These are phyloP conservation scores for Heteronetta atricapilla DNA, from an alignment of 2,113 vertebrate genomes.

Conservation along the genomic window DNA sequence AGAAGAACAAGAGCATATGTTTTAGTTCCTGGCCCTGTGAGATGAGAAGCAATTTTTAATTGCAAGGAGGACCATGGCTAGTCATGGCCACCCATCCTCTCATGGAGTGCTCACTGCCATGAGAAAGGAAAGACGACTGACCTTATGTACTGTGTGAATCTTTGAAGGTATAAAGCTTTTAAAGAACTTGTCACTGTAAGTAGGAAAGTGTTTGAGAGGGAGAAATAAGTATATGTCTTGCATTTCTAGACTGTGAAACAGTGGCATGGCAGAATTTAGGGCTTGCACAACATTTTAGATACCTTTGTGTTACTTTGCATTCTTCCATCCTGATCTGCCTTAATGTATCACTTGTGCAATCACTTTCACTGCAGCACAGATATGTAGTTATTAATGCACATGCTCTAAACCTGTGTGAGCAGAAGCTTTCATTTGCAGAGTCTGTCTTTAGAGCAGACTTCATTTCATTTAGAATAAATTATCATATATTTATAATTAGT, in stretches of 20 bases:
- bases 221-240: not conserved
- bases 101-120: not conserved
- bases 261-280: not conserved
- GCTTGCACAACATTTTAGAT: not conserved
- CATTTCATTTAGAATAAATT: conserved; percentile 63
- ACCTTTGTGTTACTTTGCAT: not conserved
- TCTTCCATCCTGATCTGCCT: not conserved
- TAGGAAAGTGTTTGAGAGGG: not conserved
- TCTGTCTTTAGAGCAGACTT: conserved; percentile 43
- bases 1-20: not conserved
- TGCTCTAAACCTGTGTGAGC: not conserved
- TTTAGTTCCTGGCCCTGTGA: not conserved
- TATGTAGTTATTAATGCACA: not conserved
- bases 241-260: not conserved
- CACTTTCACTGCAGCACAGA: not conserved
- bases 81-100: not conserved
- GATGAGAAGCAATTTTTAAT: not conserved
- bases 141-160: not conserved
- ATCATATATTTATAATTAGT: conserved; percentile 59
- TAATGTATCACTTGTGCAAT: not conserved
- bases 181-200: not conserved
- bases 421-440: conserved; percentile 1
- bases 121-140: not conserved
- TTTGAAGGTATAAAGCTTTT: not conserved
- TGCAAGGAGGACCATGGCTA: not conserved